Base-by-base conservation (phyloP, 35 echinoderm and acorn worm species). In the Apostichopus japonicus region DNA sequence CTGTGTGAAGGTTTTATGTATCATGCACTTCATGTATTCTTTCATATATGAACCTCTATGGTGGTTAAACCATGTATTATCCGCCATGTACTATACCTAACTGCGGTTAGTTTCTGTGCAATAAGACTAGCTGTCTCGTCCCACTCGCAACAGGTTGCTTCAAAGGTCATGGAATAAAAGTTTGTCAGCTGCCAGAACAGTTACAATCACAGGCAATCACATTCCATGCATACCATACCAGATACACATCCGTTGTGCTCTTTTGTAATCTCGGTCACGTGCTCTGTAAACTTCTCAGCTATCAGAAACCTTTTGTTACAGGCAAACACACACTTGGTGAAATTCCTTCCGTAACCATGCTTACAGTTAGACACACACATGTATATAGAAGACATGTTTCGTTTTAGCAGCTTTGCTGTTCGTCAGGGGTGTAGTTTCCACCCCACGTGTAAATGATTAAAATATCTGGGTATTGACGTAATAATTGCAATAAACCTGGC, bases 391-490 rank as follows among this genome's bases (percentile, higher is more conserved):
- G 44, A 52, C 51, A 83, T 19, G 79, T 83, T 83, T 83, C 79
- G 54, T 19, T 83, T 83, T 83, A 54, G 5, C 16, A 55, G 17
- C 10, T 54, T 19, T 54, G 44, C 11, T 19, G 11, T 14, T 44
- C 17, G 33, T 44, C 33, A 54, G 44, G n/a, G 54, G 33, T 44
- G 33, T 5, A 53, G 11, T 17, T 51, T 54, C 79, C 79, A 83
- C 79, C 33, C 79, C 79, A 83, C 79, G 79, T 83, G n/a, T 17
- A 83, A 83, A 83, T 83, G 79, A 24, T 83, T 83, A 5, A 83
- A 83, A 83, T 83, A 54, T 83, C 79, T 83, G 24, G 16, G 79
- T 53, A 54, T 83, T 83, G 24, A 83, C 54, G 79, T 83, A 83
- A 83, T 83, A 53, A n/a, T 44, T 55, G 8, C 2, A 53, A 25